Evolutionary conservation across 2,888 invertebrate species (phyloP).

Genomic region (Rhabditoides inermis): DNA sequence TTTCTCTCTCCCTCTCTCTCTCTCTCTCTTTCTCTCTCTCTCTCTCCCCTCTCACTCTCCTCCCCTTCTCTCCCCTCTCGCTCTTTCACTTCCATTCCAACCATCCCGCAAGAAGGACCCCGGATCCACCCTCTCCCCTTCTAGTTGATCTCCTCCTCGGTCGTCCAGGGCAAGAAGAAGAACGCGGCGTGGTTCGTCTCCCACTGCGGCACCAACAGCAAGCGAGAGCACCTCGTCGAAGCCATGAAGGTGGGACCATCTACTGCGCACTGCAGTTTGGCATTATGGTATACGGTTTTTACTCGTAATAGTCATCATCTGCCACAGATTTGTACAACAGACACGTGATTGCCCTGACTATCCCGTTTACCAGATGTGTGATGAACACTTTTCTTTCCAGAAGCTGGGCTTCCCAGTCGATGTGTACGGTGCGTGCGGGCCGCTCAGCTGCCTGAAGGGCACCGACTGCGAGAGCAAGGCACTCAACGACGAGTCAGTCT

Average conservation of each 20-base stretch:
- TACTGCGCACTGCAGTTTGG: conserved; percentile 1
- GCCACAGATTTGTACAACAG: too few species aligned
- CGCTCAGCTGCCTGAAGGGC: conserved; percentile 32
- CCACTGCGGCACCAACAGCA: conserved; percentile 41
- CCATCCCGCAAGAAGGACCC: too few species aligned
- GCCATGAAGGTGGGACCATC: conserved; percentile 26
- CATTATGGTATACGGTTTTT: too few species aligned
- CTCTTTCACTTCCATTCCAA: too few species aligned
- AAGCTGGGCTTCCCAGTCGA: conserved; percentile 37
- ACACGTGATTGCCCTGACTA: too few species aligned
- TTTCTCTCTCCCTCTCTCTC: not conserved
- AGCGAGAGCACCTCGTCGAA: conserved; percentile 32
- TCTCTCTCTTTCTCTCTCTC: too few species aligned
- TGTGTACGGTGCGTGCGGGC: conserved; percentile 47
- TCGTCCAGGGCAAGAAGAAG: conserved; percentile 33
- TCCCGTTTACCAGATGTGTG: too few species aligned
- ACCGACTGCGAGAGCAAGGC: conserved; percentile 34
- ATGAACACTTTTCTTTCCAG: conserved; percentile 16
- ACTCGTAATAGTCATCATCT: too few species aligned
- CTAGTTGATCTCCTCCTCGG: conserved; percentile 9
- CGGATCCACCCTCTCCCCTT: too few species aligned
- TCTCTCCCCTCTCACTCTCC: too few species aligned
- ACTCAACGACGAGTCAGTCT: too few species aligned
- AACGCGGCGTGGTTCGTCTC: conserved; percentile 46
- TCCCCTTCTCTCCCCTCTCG: too few species aligned